A percentile compares a stretch with the other conserved stretches of the same genome.
Conservation (phyloP, 2,888 invertebrate genomes). For the Drosophila neoperkinsi region DNA sequence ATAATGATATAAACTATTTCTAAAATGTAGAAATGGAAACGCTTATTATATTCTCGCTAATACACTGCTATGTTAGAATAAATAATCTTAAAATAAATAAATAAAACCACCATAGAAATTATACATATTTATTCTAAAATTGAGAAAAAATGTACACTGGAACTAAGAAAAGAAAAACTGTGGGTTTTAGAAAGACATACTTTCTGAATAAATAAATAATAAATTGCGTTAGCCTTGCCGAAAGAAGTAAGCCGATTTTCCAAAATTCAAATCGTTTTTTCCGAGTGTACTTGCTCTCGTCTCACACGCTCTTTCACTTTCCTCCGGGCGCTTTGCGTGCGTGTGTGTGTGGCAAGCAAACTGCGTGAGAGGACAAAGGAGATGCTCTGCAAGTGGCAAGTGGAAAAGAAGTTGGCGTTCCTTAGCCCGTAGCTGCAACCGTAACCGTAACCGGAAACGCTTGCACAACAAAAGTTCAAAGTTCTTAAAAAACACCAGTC, state of each 20-base stretch:
- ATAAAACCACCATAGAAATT: no score
- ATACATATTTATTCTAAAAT: no score
- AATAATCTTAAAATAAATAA: no score
- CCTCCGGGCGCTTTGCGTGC: constrained; percentile 59
- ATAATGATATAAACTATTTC: background rate
- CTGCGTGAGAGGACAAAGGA: constrained; percentile 45
- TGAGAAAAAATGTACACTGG: no score
- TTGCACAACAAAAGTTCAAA: constrained; percentile 57
- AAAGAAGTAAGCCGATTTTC: background rate
- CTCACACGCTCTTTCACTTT: constrained; percentile 56
- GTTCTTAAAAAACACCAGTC: constrained; percentile 48
- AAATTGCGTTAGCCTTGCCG: background rate
- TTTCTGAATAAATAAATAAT: background rate
- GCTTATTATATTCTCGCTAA: no score
- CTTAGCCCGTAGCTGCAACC: constrained; percentile 45
- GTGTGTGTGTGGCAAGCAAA: background rate
- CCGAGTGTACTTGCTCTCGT: background rate
- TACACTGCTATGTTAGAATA: no score
- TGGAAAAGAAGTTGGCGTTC: constrained; percentile 38
- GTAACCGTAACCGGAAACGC: constrained; percentile 71
- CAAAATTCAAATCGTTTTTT: background rate
- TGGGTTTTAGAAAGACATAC: background rate
- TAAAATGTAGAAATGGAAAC: no score
- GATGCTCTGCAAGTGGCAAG: constrained; percentile 38
- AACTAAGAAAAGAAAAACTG: no score